A percentile compares a stretch with the other conserved stretches of the same genome.
phyloP scores from a whole-genome alignment of 2,797 vertebrate species.

The Lindbergichthys nudifrons region DNA sequence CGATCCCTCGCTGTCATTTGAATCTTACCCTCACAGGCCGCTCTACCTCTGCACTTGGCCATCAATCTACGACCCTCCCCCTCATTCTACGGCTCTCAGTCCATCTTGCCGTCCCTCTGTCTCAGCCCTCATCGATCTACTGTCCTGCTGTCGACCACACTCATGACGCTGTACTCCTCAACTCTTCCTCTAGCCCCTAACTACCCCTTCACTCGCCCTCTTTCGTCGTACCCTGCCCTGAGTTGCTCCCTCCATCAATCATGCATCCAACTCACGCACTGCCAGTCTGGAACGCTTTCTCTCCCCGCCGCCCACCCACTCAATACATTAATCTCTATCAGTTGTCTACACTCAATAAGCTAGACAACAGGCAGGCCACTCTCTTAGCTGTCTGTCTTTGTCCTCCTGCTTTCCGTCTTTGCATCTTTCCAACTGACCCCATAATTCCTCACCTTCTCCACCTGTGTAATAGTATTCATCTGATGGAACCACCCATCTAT shows the following conservation, averaged over 20 bases:
- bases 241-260: constrained; percentile 72
- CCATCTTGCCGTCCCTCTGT: constrained; percentile 47
- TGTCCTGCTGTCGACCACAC: constrained; percentile 47
- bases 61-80: constrained; percentile 56
- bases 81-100: constrained; percentile 40
- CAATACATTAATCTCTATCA: constrained; percentile 81
- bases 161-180: constrained; percentile 66
- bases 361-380: constrained; percentile 60
- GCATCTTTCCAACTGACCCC: constrained; percentile 42
- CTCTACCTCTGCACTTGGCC: constrained; percentile 52
- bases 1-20: constrained; percentile 18
- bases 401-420: constrained; percentile 45
- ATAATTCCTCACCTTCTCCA: constrained; percentile 49
- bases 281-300: constrained; percentile 61
- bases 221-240: constrained; percentile 48
- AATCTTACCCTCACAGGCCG: constrained; percentile 15
- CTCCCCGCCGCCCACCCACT: constrained; percentile 63
- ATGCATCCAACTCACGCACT: constrained; percentile 65
- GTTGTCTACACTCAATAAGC: constrained; percentile 67
- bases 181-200: constrained; percentile 66
- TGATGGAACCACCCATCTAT: constrained; percentile 37
- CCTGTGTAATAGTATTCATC: constrained; percentile 58
- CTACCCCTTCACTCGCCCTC: constrained; percentile 52
- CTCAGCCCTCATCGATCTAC: constrained; percentile 64
- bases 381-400: constrained; percentile 51